A percentile compares a stretch with the other conserved stretches of the same genome.
phyloP scores from a whole-genome alignment of 2,113 vertebrate genomes.

The Euleptes europaea region DNA sequence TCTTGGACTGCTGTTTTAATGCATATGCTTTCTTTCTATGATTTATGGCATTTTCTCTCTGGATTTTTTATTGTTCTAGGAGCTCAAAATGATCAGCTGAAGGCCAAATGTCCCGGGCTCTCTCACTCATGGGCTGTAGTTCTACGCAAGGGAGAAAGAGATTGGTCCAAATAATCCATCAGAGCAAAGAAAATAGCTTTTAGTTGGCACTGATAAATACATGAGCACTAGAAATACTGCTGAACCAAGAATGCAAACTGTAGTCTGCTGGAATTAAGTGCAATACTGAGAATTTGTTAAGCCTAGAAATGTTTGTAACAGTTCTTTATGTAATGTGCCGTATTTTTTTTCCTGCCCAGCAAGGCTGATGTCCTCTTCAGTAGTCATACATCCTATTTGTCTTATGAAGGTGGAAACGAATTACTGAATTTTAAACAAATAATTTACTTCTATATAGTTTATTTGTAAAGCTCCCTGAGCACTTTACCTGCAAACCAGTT shows the following conservation, averaged over 20 bases:
- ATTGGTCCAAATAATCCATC: constrained; percentile 26
- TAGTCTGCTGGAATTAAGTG: constrained; percentile 21
- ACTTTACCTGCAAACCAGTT: background rate
- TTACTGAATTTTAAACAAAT: no score
- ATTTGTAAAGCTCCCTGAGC: background rate
- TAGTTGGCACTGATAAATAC: constrained; percentile 21
- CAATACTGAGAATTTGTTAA: background rate
- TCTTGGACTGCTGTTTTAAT: constrained; percentile 19
- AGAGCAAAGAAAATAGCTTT: constrained; percentile 46
- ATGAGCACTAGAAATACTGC: constrained; percentile 21
- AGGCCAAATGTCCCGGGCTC: constrained; percentile 21
- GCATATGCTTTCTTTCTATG: constrained; percentile 51
- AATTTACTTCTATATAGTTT: background rate
- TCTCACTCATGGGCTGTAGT: constrained; percentile 52
- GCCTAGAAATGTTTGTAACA: constrained; percentile 17
- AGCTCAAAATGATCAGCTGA: constrained; percentile 15
- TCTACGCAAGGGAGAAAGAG: constrained; percentile 8
- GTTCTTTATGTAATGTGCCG: constrained; percentile 29
- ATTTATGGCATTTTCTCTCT: constrained; percentile 46
- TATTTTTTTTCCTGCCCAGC: constrained; percentile 33
- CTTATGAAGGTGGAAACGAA: background rate
- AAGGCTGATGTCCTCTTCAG: constrained; percentile 22
- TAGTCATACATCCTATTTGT: background rate
- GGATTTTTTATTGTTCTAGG: constrained; percentile 46
- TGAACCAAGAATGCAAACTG: background rate